Evolutionary conservation across 2,888 invertebrate species (phyloP), one percentile per base, ranked within the genome.

Genomic region (Agrochola litura): DNA sequence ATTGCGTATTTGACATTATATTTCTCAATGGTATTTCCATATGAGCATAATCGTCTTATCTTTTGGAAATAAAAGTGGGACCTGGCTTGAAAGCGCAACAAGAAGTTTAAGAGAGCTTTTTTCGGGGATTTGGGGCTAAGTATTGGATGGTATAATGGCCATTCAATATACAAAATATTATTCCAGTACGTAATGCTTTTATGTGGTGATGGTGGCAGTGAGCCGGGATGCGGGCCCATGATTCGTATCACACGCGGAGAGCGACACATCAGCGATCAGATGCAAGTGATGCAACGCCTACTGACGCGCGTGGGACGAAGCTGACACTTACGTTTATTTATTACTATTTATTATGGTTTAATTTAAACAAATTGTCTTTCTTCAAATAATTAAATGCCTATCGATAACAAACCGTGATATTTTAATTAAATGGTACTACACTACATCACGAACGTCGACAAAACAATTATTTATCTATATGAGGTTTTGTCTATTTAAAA

Each of bases 191-290:
- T 49, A 65, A 58, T 43, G 79, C 81, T 82, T 85, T 85, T 84
- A 60, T 80, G 70, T 70, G 58, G 64, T 67, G 52, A 66, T 73
- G 68, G 81, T 85, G 77, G 69, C 58, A 68, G n/a, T 81, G 83
- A 25, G 56, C 41, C 46, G 73, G 67, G 83, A 86, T 89, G 86
- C 85, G 88, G 84, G 89, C 83, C 82, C 76, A 86, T 84, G 82
- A 87, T 86, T 88, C 74, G 79, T 88, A 85, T 88, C 83, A 84
- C 83, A 82, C 79, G 72, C 75, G 77, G 80, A 83, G 79, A 77
- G 77, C 76, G 79, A 81, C 81, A 82, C 77, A 77, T 84, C 76
- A 43, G 68, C 61, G 56, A 76, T 81, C 80, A 81, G 43, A 77
- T 82, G 84, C 79, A 82, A 41, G 65, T 77, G 43, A 77, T 84